Evolutionary conservation across 2,888 invertebrate genomes (phyloP).

Genomic region (Antheraea yamamai): DNA sequence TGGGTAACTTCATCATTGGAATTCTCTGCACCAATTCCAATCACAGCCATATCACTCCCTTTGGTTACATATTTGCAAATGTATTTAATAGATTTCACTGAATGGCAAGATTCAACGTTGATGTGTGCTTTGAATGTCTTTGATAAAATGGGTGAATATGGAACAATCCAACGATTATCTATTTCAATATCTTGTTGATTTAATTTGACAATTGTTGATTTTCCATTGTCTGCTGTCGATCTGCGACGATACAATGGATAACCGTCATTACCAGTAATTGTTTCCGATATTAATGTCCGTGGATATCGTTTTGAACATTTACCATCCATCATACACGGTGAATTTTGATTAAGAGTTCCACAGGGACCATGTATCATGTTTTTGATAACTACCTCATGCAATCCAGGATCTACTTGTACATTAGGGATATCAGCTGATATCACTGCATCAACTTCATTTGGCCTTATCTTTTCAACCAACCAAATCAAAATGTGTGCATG

Average conservation of each 20-base stretch:
- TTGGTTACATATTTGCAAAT: no score
- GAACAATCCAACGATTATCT: constrained; percentile 35
- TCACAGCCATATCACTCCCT: no score
- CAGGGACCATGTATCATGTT: constrained; percentile 14
- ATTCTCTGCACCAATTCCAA: no score
- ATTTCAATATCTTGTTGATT: constrained; percentile 34
- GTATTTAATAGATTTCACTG: no score
- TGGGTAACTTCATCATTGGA: no score
- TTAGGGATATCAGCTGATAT: constrained; percentile 15
- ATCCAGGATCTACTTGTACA: neutral
- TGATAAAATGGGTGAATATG: constrained; percentile 19
- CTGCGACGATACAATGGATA: constrained; percentile 37
- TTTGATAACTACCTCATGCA: constrained; percentile 3
- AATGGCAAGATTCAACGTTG: no score
- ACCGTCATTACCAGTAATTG: constrained; percentile 25
- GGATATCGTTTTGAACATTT: constrained; percentile 23
- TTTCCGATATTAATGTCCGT: constrained; percentile 9
- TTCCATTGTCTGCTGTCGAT: constrained; percentile 34
- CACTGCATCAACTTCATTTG: constrained; percentile 17
- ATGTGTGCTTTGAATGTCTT: neutral
- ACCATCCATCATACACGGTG: constrained; percentile 25
- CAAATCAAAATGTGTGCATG: constrained; percentile 6
- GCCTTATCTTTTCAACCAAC: constrained; percentile 8
- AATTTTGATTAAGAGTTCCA: constrained; percentile 19
- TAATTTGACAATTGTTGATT: constrained; percentile 33